Base-by-base conservation (phyloP, 1,140 invertebrate species). In the Sesamia nonagrioides region DNA sequence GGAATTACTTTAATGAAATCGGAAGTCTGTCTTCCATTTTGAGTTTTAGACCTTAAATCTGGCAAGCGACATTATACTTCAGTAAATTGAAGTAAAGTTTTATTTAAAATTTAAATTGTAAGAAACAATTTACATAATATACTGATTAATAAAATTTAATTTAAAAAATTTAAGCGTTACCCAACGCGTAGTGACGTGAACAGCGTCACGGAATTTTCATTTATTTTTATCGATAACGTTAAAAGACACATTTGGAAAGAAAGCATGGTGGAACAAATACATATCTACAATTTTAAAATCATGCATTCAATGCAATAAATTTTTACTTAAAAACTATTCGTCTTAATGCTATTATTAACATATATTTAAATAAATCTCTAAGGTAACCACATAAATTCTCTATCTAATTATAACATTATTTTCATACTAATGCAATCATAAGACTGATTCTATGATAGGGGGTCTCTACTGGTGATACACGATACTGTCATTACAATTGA, bases 371-470 rank as follows among this genome's bases (percentile, higher is more conserved):
- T 89, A 87, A 90, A 87, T 85, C 58, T 92, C 87, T 92, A 91
- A 79, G 85, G 83, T 86, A 89, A 92, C 87, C 88, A 89, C 87
- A 88, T 92, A 88, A 90, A 89, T 89, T 92, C 85, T 91, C 88
- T 92, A 92, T 90, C 87, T 93, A 92, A 45, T 42, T 42, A 85
- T 86, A 90, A 88, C 84, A 91, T 84, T 84, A 74, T 72, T 82
- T 77, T 84, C 37, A 63, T 75, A 60, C 87, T 90, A 88, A 88
- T 84, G 85, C 86, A 79, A 88, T 92, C 92, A 92, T 92, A 94
- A 92, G 90, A 92, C 60, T 74, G 42, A 54, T 50, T 54, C 60
- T 79, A 66, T 77, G 48, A 77, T 77, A 68, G 74, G 71, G 78
- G 82, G 77, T 81, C 79, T 78, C 77, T 68, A 54, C 73, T 76